Base-by-base conservation (phyloP, 2,797 vertebrate genomes). In the Pseudomugil tenellus region DNA sequence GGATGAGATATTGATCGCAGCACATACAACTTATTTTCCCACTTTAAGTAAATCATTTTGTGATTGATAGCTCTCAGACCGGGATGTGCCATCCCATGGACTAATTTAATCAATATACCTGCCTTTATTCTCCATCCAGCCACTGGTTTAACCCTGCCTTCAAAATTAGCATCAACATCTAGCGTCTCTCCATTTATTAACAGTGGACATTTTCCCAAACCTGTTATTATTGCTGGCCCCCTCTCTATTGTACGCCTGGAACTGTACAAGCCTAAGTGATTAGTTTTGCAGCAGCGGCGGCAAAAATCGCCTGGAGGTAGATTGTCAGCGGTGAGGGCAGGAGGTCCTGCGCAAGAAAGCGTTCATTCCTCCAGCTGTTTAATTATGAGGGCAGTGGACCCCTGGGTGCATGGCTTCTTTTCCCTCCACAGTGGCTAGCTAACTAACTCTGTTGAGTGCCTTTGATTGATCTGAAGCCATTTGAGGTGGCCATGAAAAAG, bases 1-100 rank as follows among this genome's bases (percentile, higher is more conserved):
- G 77, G 73, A 92, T 91, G 88, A 91, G 80, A 76, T 90, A 92
- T 91, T 77, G 90, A 92, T 88, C 49, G 17, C 28, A 2, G 62
- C 74, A 58, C 48, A 60, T 67, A 57, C 75, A 80, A 76, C 76
- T 84, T 89, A 63, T 90, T 88, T 79, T 81, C 82, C 77, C 58
- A 65, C 84, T 82, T 80, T 77, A 59, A 58, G 53, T 90, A 89
- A 89, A 90, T 89, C 86, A 86, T 41, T 29, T 63, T 69, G 83
- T 80, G 85, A 91, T 76, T 75, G 90, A 90, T 83, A 63, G 72
- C 52, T 49, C 79, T 67, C 9, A 16, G 70, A 64, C 65, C 10
- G 1, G 35, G 37, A 68, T 48, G 75, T 58, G 79, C 80, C 52
- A 21, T 71, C 64, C 70, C 71, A 68, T 72, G 14, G 58, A 83